These are phyloP conservation scores for Sturnira hondurensis DNA, from an alignment of 2,113 vertebrate species.

Conservation along the genomic window DNA sequence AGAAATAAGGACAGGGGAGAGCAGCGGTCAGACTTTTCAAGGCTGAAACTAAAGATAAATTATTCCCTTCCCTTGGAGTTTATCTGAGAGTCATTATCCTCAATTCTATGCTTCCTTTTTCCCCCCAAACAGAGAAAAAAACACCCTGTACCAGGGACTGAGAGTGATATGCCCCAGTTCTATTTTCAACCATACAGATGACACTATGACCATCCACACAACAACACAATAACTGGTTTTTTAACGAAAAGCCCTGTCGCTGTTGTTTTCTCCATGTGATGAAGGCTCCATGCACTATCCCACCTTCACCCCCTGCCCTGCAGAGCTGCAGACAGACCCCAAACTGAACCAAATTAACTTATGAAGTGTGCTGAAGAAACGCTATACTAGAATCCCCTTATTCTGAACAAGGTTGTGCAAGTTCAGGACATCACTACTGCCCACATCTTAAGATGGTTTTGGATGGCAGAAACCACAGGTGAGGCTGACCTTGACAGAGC, in stretches of 20 bases:
- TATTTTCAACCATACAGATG: conserved; percentile 34
- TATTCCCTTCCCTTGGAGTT: conserved; percentile 5
- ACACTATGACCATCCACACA: background rate
- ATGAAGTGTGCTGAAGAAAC: background rate
- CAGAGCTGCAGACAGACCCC: background rate
- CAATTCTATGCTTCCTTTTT: conserved; percentile 59
- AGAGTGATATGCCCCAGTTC: conserved; percentile 26
- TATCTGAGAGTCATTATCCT: conserved; percentile 63
- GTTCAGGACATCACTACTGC: background rate
- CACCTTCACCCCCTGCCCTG: background rate
- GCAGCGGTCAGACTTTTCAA: background rate
- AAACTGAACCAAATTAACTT: background rate
- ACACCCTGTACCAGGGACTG: conserved; percentile 67
- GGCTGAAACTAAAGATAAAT: conserved; percentile 30
- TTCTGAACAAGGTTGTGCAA: background rate
- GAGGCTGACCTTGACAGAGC: background rate
- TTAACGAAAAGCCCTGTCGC: background rate
- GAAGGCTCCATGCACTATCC: background rate
- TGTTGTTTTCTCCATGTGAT: background rate
- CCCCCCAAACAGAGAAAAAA: conserved; percentile 46
- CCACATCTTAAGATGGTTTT: background rate
- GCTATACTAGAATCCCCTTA: background rate
- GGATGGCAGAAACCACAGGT: background rate
- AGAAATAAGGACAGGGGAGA: background rate
- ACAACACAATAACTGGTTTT: conserved; percentile 4